These are phyloP conservation scores for Alethe castanea DNA, from an alignment of 2,113 vertebrate species.

Conservation along the genomic window DNA sequence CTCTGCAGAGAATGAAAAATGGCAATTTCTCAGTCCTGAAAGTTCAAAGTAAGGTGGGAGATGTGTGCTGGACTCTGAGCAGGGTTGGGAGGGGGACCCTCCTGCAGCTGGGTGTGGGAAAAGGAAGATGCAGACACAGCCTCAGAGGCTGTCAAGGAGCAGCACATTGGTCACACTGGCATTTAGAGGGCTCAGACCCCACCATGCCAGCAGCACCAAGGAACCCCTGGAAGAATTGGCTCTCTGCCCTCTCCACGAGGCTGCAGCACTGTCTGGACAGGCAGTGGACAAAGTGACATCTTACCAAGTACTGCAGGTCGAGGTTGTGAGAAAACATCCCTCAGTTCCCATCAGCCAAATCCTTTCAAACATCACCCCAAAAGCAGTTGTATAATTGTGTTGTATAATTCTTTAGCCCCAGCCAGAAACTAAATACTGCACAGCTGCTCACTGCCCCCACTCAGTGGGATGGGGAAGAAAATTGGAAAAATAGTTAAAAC, in stretches of 20 bases:
- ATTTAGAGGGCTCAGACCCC: too few species aligned
- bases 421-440: neutral
- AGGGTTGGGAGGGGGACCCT: neutral
- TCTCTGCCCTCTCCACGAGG: neutral
- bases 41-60: neutral
- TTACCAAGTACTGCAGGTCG: neutral
- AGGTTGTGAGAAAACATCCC: neutral
- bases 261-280: accelerated
- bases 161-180: neutral
- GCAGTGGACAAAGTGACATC: neutral
- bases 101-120: neutral
- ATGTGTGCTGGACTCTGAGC: neutral
- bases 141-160: neutral
- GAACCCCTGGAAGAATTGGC: neutral
- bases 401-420: neutral
- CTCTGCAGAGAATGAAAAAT: neutral
- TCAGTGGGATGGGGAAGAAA: neutral
- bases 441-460: neutral
- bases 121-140: neutral
- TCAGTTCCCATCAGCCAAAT: neutral
- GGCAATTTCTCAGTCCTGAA: neutral
- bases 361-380: neutral
- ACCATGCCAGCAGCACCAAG: neutral
- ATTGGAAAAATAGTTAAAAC: neutral
- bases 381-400: accelerated